These are phyloP conservation scores for Drosophila nr. perissopoda DNA, from an alignment of 2,888 invertebrate species.

Conservation along the genomic window DNA sequence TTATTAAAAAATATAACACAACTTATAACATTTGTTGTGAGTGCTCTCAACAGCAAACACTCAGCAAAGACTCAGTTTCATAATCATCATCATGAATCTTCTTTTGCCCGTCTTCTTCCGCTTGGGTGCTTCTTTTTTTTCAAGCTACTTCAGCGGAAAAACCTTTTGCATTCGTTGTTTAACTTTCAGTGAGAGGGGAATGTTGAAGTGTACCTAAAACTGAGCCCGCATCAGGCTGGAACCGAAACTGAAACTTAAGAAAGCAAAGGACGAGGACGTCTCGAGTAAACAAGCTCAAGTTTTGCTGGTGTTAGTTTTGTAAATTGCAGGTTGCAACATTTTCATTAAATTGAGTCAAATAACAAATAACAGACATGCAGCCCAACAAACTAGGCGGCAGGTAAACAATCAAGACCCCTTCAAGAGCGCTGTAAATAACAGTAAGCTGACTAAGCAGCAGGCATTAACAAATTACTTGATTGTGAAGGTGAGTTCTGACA, in stretches of 20 bases:
- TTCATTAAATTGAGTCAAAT: constrained; percentile 80
- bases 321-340: constrained; percentile 81
- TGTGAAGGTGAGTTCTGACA: constrained; percentile 1
- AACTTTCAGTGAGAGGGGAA: constrained; percentile 49
- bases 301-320: constrained; percentile 66
- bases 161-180: constrained; percentile 62
- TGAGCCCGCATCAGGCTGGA: constrained; percentile 60
- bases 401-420: constrained; percentile 52
- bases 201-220: constrained; percentile 66
- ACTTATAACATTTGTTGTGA: constrained; percentile 10
- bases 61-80: constrained; percentile 1
- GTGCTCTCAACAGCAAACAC: constrained; percentile 24
- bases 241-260: constrained; percentile 10
- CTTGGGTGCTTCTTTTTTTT: constrained; percentile 20
- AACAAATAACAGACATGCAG: constrained; percentile 55
- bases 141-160: constrained; percentile 40
- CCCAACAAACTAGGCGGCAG: constrained; percentile 14
- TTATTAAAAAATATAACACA: constrained; percentile 15
- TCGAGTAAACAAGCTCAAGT: constrained; percentile 70
- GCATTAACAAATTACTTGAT: constrained; percentile 51
- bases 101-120: constrained; percentile 27
- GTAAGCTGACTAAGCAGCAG: constrained; percentile 41
- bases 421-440: constrained; percentile 55
- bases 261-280: constrained; percentile 25
- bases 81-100: constrained; percentile 12